A percentile compares a stretch with the other conserved stretches of the same genome.
These are phyloP conservation scores for Acrocephalus arundinaceus DNA, from an alignment of 2,113 vertebrate species.

Conservation along the genomic window DNA sequence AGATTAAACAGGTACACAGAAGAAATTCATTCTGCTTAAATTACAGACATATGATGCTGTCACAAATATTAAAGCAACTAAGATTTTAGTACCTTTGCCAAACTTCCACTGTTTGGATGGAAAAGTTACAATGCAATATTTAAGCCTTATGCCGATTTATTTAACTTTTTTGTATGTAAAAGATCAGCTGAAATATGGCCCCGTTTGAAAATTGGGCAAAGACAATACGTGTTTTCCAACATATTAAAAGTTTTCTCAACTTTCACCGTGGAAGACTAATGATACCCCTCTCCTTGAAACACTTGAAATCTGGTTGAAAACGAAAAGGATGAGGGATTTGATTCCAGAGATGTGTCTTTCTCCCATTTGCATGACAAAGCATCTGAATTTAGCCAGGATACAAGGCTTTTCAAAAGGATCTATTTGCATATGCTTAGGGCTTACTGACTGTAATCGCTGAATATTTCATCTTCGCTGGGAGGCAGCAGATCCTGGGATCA, in stretches of 20 bases:
- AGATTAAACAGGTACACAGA: neutral
- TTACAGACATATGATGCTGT: neutral
- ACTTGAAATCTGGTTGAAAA: neutral
- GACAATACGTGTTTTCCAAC: neutral
- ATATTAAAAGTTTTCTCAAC: neutral
- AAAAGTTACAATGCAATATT: neutral
- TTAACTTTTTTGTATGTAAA: neutral
- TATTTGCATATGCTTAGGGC: slow-evolving; percentile 18
- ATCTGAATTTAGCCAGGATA: slow-evolving; percentile 40
- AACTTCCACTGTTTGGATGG: neutral
- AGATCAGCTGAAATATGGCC: neutral
- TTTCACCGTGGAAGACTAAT: neutral
- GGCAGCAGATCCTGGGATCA: neutral
- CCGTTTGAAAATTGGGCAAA: neutral
- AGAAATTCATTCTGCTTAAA: neutral
- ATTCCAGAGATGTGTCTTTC: slow-evolving; percentile 19
- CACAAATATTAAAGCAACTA: neutral
- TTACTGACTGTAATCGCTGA: slow-evolving; percentile 3
- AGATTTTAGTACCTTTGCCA: neutral
- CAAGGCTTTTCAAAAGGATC: slow-evolving; percentile 22
- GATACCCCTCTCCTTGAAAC: neutral
- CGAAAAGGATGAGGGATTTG: neutral
- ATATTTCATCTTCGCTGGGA: slow-evolving; percentile 10
- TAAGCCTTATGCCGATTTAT: neutral
- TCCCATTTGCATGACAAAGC: slow-evolving; percentile 45